Percentiles rank a stretch among this genome's conserved stretches.
Evolutionary conservation across 2,888 invertebrate species (phyloP).

Genomic region (Nemurella pictetii): DNA sequence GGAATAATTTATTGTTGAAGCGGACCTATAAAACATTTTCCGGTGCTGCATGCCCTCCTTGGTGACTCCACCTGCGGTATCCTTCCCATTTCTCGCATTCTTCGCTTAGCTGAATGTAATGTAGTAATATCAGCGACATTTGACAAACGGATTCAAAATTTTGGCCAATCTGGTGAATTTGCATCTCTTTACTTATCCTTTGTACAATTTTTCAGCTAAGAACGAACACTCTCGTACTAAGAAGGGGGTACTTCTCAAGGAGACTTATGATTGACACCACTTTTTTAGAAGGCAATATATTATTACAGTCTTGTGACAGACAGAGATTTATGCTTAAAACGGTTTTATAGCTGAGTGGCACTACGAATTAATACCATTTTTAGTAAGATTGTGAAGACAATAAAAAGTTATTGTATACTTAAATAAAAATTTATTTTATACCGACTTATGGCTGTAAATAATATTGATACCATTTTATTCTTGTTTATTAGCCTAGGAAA

Average conservation of each 20-base stretch:
- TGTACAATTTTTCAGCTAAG: no score
- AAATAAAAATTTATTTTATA: neutral
- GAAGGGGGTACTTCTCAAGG: neutral
- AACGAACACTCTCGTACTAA: no score
- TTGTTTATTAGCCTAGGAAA: neutral
- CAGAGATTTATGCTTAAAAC: neutral
- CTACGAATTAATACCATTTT: neutral
- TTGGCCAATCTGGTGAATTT: neutral
- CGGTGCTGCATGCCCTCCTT: neutral
- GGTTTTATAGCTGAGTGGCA: no score
- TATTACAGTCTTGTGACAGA: neutral
- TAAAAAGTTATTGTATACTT: neutral
- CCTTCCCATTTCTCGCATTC: neutral
- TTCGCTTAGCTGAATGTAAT: neutral
- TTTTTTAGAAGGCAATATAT: neutral
- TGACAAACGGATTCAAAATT: neutral
- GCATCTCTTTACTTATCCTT: no score
- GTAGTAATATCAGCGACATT: neutral
- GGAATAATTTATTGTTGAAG: conserved; percentile 30
- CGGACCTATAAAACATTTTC: conserved; percentile 32
- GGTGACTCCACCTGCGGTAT: neutral
- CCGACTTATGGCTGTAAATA: neutral
- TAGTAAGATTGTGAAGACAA: neutral
- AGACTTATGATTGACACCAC: neutral
- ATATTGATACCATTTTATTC: neutral